These are phyloP conservation scores for Pseudocheirus occidentalis DNA, from an alignment of 2,797 vertebrate species.

Conservation along the genomic window DNA sequence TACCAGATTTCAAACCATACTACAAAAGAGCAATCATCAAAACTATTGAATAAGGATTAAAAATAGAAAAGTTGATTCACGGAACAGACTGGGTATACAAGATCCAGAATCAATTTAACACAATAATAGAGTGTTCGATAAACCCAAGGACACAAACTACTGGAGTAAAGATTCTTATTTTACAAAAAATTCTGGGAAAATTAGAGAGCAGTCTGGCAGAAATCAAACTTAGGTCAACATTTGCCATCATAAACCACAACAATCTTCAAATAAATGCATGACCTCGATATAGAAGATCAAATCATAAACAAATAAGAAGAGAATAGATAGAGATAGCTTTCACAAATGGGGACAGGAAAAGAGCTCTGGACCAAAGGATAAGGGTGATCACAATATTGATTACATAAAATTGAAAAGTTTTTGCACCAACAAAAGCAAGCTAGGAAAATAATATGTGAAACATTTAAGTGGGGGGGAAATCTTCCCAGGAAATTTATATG, in stretches of 20 bases:
- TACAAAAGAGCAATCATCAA: not conserved
- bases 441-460: not conserved
- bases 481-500: not conserved
- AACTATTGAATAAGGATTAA: not conserved
- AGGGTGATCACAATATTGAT: not conserved
- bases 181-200: not conserved
- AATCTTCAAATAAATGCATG: not conserved
- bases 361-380: not conserved
- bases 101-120: not conserved
- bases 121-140: not conserved
- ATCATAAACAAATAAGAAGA: not conserved
- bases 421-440: not conserved
- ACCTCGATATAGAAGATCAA: not conserved
- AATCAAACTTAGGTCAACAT: not conserved
- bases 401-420: not conserved
- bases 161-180: not conserved
- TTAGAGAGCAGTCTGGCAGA: not conserved
- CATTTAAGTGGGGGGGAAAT: not conserved
- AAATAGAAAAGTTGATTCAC: not conserved
- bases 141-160: not conserved
- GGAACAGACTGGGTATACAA: not conserved
- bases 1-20: not conserved
- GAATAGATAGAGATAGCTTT: not conserved
- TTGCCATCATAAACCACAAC: not conserved
- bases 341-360: not conserved